Evolutionary conservation across 2,797 vertebrate species (phyloP).

Genomic region (Alfaro cultratus): DNA sequence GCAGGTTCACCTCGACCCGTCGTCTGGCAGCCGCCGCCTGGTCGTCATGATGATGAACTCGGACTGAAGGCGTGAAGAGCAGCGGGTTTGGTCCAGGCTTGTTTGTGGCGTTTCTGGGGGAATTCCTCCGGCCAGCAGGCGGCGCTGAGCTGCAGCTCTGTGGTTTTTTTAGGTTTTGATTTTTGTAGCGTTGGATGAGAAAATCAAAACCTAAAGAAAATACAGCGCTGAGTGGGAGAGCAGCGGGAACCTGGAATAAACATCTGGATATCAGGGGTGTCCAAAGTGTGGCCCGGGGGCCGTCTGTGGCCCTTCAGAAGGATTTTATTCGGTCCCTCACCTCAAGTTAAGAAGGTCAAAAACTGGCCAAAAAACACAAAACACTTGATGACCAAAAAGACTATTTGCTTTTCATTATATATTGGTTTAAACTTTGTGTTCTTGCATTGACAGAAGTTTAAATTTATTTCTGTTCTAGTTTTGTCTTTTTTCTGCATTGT

Average conservation of each 20-base stretch:
- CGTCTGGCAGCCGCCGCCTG: not conserved
- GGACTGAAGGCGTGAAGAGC: not conserved
- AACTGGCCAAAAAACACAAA: too few species aligned
- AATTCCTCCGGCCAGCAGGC: not conserved
- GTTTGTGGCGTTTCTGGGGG: not conserved
- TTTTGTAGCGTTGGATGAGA: slow-evolving; percentile 80
- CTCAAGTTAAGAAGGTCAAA: too few species aligned
- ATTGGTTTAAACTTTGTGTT: too few species aligned
- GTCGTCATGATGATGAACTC: not conserved
- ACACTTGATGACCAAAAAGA: too few species aligned
- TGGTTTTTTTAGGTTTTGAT: slow-evolving; percentile 87
- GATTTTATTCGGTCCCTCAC: too few species aligned
- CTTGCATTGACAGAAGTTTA: too few species aligned
- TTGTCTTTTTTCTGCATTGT: too few species aligned
- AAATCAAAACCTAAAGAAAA: slow-evolving; percentile 85
- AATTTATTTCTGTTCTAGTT: too few species aligned
- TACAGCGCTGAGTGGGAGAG: slow-evolving; percentile 49
- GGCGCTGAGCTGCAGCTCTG: slow-evolving; percentile 62
- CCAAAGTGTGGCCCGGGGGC: not conserved
- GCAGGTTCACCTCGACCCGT: not conserved
- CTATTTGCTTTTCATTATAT: too few species aligned
- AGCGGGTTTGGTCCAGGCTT: not conserved
- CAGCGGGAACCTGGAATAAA: not conserved
- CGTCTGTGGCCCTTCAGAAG: too few species aligned
- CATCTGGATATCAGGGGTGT: not conserved